Percentiles rank a stretch among this genome's conserved stretches.
phyloP scores from a whole-genome alignment of 2,113 vertebrate genomes.

The Calcarius ornatus region DNA sequence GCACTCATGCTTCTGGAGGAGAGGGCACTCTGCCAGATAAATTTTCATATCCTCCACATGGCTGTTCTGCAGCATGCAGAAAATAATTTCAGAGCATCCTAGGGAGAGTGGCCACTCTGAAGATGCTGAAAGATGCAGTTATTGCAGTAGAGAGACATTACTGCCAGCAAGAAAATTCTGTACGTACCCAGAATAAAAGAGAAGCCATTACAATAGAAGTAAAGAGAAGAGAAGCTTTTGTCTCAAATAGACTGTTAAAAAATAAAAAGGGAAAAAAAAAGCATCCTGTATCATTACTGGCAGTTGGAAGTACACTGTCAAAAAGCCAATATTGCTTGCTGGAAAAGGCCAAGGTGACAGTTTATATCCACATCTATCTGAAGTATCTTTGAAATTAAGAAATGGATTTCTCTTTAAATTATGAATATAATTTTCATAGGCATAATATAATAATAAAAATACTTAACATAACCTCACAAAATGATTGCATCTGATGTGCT shows the following conservation, averaged over 20 bases:
- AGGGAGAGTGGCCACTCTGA: neutral
- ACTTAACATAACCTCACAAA: neutral
- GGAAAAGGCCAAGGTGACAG: neutral
- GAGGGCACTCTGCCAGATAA: neutral
- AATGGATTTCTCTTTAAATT: neutral
- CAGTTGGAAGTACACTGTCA: neutral
- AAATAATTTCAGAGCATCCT: neutral
- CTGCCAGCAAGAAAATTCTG: neutral
- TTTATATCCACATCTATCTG: rapidly evolving
- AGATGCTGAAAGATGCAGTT: neutral
- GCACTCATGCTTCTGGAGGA: neutral
- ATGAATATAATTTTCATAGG: neutral
- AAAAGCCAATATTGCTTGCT: neutral
- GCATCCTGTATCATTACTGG: neutral
- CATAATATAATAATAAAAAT: neutral
- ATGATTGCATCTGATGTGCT: neutral
- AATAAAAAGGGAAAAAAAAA: neutral
- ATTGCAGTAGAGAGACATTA: neutral
- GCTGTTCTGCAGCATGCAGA: neutral
- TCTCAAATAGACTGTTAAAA: neutral
- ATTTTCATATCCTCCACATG: neutral
- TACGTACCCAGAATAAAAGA: neutral
- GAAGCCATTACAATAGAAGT: neutral
- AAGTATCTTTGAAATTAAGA: neutral
- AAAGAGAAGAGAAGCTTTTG: neutral